Evolutionary conservation across 2,797 vertebrate species (phyloP).

Genomic region (Apogon hyalosoma): DNA sequence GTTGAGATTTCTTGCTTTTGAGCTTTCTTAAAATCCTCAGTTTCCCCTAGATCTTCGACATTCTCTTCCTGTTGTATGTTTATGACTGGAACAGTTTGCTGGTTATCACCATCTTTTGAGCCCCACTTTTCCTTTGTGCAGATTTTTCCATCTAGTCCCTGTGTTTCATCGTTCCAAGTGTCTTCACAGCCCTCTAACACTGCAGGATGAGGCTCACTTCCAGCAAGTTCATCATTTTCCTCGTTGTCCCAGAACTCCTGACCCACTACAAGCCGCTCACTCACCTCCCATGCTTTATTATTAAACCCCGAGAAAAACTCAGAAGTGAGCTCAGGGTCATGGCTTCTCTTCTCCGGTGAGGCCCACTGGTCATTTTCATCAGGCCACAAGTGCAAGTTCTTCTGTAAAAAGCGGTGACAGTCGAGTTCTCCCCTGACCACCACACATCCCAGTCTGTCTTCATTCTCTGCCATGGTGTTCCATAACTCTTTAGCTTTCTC

Average conservation of each 20-base stretch:
- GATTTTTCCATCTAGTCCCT: constrained; percentile 42
- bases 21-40: constrained; percentile 35
- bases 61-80: constrained; percentile 84
- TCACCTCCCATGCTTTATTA: constrained; percentile 75
- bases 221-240: constrained; percentile 85
- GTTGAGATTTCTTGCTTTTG: constrained; percentile 28
- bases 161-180: constrained; percentile 75
- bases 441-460: constrained; percentile 46
- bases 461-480: constrained; percentile 73
- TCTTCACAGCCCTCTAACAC: constrained; percentile 66
- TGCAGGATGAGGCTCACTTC: constrained; percentile 82
- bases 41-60: constrained; percentile 73
- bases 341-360: constrained; percentile 75
- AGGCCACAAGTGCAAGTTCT: constrained; percentile 78
- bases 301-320: constrained; percentile 80
- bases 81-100: constrained; percentile 25
- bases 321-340: constrained; percentile 76
- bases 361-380: constrained; percentile 87
- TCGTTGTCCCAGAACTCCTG: constrained; percentile 82
- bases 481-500: constrained; percentile 77
- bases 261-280: constrained; percentile 72
- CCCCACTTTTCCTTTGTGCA: constrained; percentile 39
- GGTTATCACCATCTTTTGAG: constrained; percentile 34
- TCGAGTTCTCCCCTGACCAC: constrained; percentile 77
- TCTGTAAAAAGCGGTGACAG: constrained; percentile 76